Evolutionary conservation across 2,797 vertebrate genomes (phyloP).

Genomic region (Anguilla megastoma): DNA sequence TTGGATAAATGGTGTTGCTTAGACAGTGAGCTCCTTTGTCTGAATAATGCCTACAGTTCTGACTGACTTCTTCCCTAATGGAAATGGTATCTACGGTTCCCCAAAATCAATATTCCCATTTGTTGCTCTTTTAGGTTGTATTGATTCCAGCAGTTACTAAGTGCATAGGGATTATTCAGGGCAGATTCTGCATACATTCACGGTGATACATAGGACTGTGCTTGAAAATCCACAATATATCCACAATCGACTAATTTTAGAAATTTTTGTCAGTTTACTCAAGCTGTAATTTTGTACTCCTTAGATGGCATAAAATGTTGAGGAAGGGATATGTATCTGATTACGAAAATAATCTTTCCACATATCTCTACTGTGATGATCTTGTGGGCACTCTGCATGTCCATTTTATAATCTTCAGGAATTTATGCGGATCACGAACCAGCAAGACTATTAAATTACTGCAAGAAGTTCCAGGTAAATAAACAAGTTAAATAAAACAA

Average conservation of each 20-base stretch:
- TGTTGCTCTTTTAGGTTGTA: constrained; percentile 35
- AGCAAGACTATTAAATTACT: constrained; percentile 18
- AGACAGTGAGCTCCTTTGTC: neutral
- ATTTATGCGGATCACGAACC: neutral
- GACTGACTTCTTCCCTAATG: constrained; percentile 36
- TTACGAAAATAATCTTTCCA: neutral
- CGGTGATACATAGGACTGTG: neutral
- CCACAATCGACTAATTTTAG: neutral
- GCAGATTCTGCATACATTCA: constrained; percentile 35
- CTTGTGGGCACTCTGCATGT: neutral
- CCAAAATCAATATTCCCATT: constrained; percentile 44
- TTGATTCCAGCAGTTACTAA: constrained; percentile 35
- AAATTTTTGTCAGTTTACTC: neutral
- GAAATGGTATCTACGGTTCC: constrained; percentile 34
- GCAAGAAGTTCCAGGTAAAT: neutral
- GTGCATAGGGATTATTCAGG: constrained; percentile 35
- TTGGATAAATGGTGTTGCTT: constrained; percentile 1
- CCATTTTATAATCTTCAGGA: neutral
- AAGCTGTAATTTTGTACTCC: neutral
- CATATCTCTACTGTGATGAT: neutral
- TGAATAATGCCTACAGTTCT: constrained; percentile 28
- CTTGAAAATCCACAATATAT: neutral
- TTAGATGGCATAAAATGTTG: neutral
- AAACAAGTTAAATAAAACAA: constrained; percentile 3
- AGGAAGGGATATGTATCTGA: neutral